Base-by-base conservation (phyloP, 2,888 invertebrate species). In the Epinotia bilunana region DNA sequence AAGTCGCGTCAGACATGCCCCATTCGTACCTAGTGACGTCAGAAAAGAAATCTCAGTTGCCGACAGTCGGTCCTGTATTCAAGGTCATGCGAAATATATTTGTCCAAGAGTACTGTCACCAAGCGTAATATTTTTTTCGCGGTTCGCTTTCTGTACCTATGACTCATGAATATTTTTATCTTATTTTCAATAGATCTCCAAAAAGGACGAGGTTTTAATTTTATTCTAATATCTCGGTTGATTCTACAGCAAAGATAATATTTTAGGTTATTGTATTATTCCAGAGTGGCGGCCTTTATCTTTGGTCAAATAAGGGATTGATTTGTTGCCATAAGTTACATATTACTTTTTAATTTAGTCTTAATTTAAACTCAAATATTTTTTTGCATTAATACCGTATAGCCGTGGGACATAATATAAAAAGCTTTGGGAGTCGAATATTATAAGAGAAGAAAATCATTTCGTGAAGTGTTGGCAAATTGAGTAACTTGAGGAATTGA, bases 21-120 rank as follows among this genome's bases (percentile, higher is more conserved):
- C 6, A 33, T 33, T 33, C 86, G 89, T 33, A 20, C 70, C 77
- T 78, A 57, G 82, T 89, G 90, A 90, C 89, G 90, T 90, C 87
- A 88, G 76, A 76, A 82, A 76, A 83, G 86, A 86, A 87, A 83
- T 84, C 78, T 84, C 86, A 89, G 90, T 90, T 84, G 90, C 81
- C 85, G 74, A 79, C 79, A 79, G 81, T 46, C 43, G 46, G 43
- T 77, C 79, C 79, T 80, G 77, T 74, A 82, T 87, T 87, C 89
- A 90, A 89, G 89, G 90, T 88, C 81, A 71, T 68, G 49, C 62
- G 65, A 60, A 57, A 70, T 58, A 57, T 58, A 77, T 80, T 77
- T 76, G 72, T 71, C 77, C 70, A 62, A 72, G 65, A 71, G 53
- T 53, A 61, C 23, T 61, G 67, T 55, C 61, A 28, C 28, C 33